Base-by-base conservation (phyloP, 2,888 invertebrate species). In the Coenonympha glycerion region DNA sequence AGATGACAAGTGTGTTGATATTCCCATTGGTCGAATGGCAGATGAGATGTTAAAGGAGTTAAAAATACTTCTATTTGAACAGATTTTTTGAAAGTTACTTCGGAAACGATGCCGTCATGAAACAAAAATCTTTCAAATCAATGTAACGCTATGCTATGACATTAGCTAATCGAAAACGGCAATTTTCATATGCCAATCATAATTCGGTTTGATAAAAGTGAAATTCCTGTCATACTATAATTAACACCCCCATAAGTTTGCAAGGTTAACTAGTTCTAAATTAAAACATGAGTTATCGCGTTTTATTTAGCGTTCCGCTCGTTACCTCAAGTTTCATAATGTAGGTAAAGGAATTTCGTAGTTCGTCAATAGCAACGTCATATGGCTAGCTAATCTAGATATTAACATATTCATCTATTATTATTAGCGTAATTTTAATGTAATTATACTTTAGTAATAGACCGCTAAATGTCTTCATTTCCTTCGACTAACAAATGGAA, bases 311-410 rank as follows among this genome's bases (percentile, higher is more conserved):
- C 49, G 58, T 59, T 59, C 56, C 56, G 58, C 54, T 56, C 46
- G 33, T 56, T 59, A 56, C 47, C 30, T 34, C 45, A 31, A 47
- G 40, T 59, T 59, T 55, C 59, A 47, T 52, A 59, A 56, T 39
- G 13, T 30, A n/a, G n/a, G n/a, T n/a, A 19, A 22, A 34, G 49
- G 50, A 48, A 50, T 56, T 56, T 52, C 42, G 44, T 40, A 40
- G 49, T 49, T 47, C 52, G 34, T 49, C 44, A 47, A 45, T 49
- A 45, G 31, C 21, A 47, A 49, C 31, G 31, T 46, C 49, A 49
- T 52, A 41, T 15, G 8, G 15, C 19, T 36, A 46, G 26, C 15
- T 48, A 54, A 50, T 53, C 39, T 44, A n/a, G 22, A 9, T 31
- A 49, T 49, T 53, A 46, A 30, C 47, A 54, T 51, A 54, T 47